Base-by-base conservation (phyloP, 2,113 vertebrate genomes). In the Crypturellus undulatus region DNA sequence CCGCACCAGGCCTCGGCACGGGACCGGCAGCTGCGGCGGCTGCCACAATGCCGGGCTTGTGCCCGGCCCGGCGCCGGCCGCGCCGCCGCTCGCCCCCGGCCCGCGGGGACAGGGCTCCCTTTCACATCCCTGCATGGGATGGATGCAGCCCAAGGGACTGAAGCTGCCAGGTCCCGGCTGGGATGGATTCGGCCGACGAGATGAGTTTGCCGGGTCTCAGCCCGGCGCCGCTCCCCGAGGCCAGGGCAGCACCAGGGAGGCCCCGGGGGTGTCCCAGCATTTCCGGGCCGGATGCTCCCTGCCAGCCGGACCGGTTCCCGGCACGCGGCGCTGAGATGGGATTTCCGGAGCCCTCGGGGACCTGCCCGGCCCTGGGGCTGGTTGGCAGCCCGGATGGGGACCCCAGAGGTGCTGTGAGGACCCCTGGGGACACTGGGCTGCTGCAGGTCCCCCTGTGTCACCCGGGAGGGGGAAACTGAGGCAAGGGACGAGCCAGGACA, bases 331-430 rank as follows among this genome's bases (percentile, higher is more conserved):
- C 21, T 45, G 30, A 4, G 30, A n/a, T 15, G 1, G 7, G 2
- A 8, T 70, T 84, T 87, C 79, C 40, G 36, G 30, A 49, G 51
- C 70, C 62, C 32, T 1, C 38, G 38, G 8, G 79, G 79, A 86
- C 75, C 82, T 75, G 43, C 90, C 90, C 81, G 58, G 79, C 88
- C 88, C 92, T 10, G 88, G 84, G 85, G 95, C 90, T 3, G 28
- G 20, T 19, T 30, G 40, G 40, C 65, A 45, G 43, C 45, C 45
- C 22, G 15, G 28, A 15, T 30, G 7, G 15, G 52, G 52, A 28
- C 11, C 14, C 17, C 0, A 3, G 22, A 65, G 47, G 3, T 60
- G 38, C 62, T 1, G 0, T 3, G 42, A 40, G 26, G 2, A 59
- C 18, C 86, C 47, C 40, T 8, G 54, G 63, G 40, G 25, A 76